These are phyloP conservation scores for Erythrocebus patas DNA, from an alignment of 2,113 vertebrate genomes.

Conservation along the genomic window DNA sequence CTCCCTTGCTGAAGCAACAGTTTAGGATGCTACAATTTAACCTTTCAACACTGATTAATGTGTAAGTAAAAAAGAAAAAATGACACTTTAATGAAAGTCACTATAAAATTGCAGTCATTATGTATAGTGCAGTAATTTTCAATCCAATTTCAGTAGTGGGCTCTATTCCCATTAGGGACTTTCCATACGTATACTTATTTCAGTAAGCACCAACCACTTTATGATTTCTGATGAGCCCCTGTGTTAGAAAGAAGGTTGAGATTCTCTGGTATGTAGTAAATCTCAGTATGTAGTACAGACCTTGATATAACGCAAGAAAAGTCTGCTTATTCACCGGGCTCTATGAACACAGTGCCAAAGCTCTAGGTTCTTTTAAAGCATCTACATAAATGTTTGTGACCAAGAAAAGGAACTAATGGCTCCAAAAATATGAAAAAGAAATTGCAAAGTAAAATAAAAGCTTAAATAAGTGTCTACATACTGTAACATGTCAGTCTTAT, in stretches of 20 bases:
- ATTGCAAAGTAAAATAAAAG: neutral
- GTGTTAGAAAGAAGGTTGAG: neutral
- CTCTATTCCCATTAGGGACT: neutral
- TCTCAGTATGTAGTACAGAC: neutral
- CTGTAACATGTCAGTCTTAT: neutral
- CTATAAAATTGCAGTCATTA: neutral
- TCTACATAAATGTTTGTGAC: neutral
- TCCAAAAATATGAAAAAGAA: neutral
- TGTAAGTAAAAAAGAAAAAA: neutral
- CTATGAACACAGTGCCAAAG: no score
- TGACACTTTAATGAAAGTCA: neutral
- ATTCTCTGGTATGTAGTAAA: neutral
- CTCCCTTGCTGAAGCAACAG: neutral
- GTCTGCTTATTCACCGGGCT: neutral
- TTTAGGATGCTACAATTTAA: neutral
- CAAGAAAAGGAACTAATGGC: neutral
- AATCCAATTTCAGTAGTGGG: neutral
- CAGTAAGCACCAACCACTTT: neutral
- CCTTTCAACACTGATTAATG: neutral
- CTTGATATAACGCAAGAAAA: neutral
- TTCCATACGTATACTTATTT: neutral
- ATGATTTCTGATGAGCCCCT: neutral
- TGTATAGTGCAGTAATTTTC: neutral
- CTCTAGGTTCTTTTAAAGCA: neutral
- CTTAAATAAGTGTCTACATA: neutral